Evolutionary conservation across 1,140 invertebrate genomes (phyloP), one percentile per base, ranked within the genome.

Genomic region (Drosophila pandora): DNA sequence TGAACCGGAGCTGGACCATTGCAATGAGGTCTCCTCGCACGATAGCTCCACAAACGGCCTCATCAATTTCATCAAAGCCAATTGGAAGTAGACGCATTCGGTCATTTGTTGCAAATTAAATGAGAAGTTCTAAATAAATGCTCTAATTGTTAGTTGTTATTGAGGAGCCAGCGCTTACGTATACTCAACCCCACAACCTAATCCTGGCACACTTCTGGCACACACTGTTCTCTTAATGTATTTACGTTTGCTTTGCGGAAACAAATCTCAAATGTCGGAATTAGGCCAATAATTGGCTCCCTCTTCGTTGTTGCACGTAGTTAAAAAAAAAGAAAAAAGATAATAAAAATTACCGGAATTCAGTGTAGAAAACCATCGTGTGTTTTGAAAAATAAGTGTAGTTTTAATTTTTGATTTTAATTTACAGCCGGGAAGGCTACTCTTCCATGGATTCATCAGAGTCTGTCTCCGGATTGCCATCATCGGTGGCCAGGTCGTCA

Each of bases 11-110:
- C 93, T 99, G 22, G 93, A 94, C 65, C 94, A 94, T 62, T 92
- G 93, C 61, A 93, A 94, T 39, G 72, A 80, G 49, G 92, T 94
- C 12, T 92, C 94, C n/a, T 93, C 93, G 25, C 98, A 99, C 91
- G 98, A 99, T 92, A 93, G 93, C 3, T 99, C 97, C 10, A 99
- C 98, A 13, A 99, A 99, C 93, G 97, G 97, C 12, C 94, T 99
- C 17, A 98, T 99, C 83, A 98, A 97, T 92, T 99, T 98, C 92
- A 95, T 99, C 77, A 98, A 98, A 84, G 81, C 91, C 30, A 94
- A 93, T 81, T 93, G 91, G 91, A 91, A 92, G 80, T 90, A 90
- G 74, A 68, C 41, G 10, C 34, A 47, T 52, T 21, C 37, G 71
- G 50, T 37, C 47, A 39, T 75, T 54, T 75, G 71, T 65, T 75